Evolutionary conservation across 1,140 invertebrate genomes (phyloP), one percentile per base, ranked within the genome.

Genomic region (Leguminivora glycinivorella): DNA sequence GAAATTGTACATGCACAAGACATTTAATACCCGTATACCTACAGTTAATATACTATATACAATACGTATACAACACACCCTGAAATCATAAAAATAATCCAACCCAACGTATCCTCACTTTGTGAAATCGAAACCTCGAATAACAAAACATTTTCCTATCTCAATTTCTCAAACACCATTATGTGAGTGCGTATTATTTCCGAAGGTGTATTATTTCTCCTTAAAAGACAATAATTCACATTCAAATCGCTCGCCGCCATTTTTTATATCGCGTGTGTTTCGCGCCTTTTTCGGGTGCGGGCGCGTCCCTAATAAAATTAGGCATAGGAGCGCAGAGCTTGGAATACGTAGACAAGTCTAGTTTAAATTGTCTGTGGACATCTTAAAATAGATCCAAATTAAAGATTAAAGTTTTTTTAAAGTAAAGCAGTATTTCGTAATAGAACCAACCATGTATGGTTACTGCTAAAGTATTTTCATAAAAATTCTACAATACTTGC

Each of bases 221-320:
- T 88, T 84, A 85, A 87, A 89, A 85, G 83, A 87, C 83, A 90
- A 91, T 91, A 91, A 88, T 85, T 91, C 87, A 91, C 87, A 89
- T 91, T 91, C 87, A 89, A 88, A 89, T 91, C 83, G 87, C 83
- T 82, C 75, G 81, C 81, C 85, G 88, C 89, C 84, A 91, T 91
- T 89, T 91, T 91, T 91, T 91, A 90, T 88, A 89, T 91, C 86
- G 89, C 89, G 89, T 91, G 89, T 91, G 89, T 86, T 91, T 91
- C 88, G 88, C 89, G 89, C 88, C 89, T 90, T 89, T 87, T 87
- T 88, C 85, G 83, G 85, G 82, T 83, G 82, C 83, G 89, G 88
- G 85, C 75, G 86, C 81, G 83, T 88, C 82, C 84, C 83, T 91
- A 91, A 91, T 89, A 91, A 91, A 91, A 91, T 91, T 91, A 91